phyloP scores from a whole-genome alignment of 2,888 invertebrate genomes.

The Mycalesis mineus region DNA sequence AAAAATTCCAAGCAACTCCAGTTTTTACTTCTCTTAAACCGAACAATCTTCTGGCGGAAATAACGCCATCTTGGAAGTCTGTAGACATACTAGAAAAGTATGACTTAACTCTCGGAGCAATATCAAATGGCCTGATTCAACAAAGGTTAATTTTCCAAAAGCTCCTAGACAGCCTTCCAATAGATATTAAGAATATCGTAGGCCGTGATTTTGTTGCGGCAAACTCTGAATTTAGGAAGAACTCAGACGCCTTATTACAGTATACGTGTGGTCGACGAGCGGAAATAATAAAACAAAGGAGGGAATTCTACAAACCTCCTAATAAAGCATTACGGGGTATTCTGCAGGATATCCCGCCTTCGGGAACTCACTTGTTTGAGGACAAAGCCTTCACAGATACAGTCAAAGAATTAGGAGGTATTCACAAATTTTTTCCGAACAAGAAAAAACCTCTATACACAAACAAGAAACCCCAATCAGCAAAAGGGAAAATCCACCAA shows the following conservation, averaged over 20 bases:
- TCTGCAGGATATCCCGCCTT: too few relatives aligned
- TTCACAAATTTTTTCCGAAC: too few relatives aligned
- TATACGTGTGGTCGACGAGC: background rate
- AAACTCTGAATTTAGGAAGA: background rate
- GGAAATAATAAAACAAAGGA: too few relatives aligned
- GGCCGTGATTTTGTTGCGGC: background rate
- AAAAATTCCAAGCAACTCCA: constrained; percentile 28
- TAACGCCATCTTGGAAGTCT: constrained; percentile 21
- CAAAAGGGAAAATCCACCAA: too few relatives aligned
- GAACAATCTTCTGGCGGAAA: constrained; percentile 19
- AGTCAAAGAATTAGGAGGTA: too few relatives aligned
- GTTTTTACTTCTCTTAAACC: constrained; percentile 24
- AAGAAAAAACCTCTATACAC: too few relatives aligned
- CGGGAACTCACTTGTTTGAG: too few relatives aligned
- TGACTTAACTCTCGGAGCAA: background rate
- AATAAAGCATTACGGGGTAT: too few relatives aligned
- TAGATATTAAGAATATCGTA: background rate
- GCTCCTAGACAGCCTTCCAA: background rate
- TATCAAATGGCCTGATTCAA: background rate
- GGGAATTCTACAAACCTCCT: too few relatives aligned
- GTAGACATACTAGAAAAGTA: background rate
- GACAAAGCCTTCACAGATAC: too few relatives aligned
- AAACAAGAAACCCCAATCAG: too few relatives aligned
- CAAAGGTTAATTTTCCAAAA: background rate
- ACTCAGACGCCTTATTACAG: background rate